phyloP scores from a whole-genome alignment of 1,140 invertebrate genomes.

The Leptopilina clavipes region DNA sequence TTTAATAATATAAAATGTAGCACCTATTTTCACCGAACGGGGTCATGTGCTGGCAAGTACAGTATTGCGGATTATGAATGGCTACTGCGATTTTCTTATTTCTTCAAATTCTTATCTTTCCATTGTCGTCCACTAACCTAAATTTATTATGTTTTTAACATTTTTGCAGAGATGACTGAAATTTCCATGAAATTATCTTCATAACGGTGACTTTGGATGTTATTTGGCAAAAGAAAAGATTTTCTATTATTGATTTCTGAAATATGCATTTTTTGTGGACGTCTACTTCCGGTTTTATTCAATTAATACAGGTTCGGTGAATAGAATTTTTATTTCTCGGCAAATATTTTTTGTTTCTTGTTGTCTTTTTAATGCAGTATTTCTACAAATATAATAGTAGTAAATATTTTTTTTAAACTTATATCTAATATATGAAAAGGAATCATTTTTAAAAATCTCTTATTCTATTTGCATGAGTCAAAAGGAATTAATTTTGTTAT shows the following conservation, averaged over 20 bases:
- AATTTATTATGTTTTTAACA: neutral
- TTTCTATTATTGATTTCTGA: neutral
- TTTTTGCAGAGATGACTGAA: neutral
- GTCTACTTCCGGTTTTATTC: neutral
- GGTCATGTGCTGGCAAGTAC: constrained; percentile 47
- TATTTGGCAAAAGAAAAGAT: neutral
- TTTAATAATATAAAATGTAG: constrained; percentile 46
- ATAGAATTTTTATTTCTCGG: neutral
- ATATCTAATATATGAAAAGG: neutral
- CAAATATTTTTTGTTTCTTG: too few species aligned
- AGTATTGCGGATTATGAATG: constrained; percentile 41
- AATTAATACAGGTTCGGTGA: neutral
- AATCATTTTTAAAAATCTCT: neutral
- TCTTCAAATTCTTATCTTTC: constrained; percentile 8
- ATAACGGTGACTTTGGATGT: too few species aligned
- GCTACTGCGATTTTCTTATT: constrained; percentile 28
- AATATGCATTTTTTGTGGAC: neutral
- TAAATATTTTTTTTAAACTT: too few species aligned
- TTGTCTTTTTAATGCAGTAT: too few species aligned
- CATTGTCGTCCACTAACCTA: constrained; percentile 21
- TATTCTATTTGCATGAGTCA: neutral
- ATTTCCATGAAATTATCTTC: neutral
- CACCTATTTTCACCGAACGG: constrained; percentile 48
- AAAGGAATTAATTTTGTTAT: constrained; percentile 14
- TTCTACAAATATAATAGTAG: too few species aligned